Evolutionary conservation across 2,797 vertebrate species (phyloP).

Genomic region (Chiroxiphia lanceolata): DNA sequence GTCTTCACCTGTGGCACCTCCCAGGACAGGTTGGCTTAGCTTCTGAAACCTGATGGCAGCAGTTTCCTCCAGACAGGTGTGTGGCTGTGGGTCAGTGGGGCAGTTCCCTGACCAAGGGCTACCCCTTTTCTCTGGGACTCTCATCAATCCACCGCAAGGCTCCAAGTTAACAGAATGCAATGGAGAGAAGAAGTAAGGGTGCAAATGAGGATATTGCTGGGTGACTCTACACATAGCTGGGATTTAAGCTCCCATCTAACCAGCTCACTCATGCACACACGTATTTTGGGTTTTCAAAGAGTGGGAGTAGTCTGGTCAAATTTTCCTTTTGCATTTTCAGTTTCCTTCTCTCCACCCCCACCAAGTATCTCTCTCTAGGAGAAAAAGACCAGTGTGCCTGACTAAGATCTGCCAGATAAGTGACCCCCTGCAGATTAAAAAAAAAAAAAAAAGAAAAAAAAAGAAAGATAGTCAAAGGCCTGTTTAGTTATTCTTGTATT

Average conservation of each 20-base stretch:
- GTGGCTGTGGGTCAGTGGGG: neutral
- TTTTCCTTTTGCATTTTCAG: neutral
- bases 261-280: neutral
- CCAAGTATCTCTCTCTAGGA: neutral
- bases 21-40: neutral
- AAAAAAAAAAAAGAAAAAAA: fast-evolving
- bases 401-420: neutral
- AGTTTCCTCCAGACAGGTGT: neutral
- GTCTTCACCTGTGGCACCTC: neutral
- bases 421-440: neutral
- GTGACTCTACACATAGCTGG: neutral
- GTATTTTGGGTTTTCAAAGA: neutral
- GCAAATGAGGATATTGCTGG: neutral
- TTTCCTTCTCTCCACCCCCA: neutral
- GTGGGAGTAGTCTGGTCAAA: neutral
- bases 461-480: neutral
- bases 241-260: neutral
- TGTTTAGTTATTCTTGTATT: neutral
- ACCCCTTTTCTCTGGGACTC: neutral
- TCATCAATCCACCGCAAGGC: neutral
- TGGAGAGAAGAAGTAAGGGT: neutral
- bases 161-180: neutral
- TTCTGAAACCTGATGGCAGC: neutral
- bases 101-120: neutral
- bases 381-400: neutral